A percentile compares a stretch with the other conserved stretches of the same genome.
These are phyloP conservation scores for Ormyrus pomaceus DNA, from an alignment of 2,888 invertebrate species.

Conservation along the genomic window DNA sequence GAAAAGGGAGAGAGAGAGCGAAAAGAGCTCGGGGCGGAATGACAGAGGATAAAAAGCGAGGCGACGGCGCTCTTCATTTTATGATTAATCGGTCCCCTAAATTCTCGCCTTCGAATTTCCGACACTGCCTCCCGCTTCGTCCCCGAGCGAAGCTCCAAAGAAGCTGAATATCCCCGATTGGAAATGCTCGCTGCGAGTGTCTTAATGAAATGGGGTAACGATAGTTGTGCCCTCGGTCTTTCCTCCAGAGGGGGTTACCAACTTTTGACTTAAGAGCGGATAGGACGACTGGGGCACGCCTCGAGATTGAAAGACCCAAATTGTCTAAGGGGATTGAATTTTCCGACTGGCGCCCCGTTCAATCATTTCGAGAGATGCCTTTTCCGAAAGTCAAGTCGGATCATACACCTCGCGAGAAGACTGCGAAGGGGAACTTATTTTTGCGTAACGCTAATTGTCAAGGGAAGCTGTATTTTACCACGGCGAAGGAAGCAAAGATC, in stretches of 20 bases:
- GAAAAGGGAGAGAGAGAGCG: neutral
- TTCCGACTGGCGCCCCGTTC: constrained; percentile 34
- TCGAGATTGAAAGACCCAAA: constrained; percentile 49
- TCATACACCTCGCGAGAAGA: neutral
- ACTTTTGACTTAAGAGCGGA: constrained; percentile 47
- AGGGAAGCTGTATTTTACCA: too few species aligned
- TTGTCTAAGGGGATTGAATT: constrained; percentile 53
- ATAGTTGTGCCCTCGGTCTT: constrained; percentile 43
- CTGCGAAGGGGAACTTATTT: neutral
- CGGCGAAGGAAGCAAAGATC: too few species aligned
- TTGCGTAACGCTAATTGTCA: too few species aligned
- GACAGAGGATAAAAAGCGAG: constrained; percentile 28
- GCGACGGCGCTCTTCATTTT: constrained; percentile 53
- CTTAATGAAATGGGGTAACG: constrained; percentile 56
- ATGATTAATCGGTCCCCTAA: constrained; percentile 63
- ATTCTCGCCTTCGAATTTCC: constrained; percentile 51
- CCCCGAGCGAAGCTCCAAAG: constrained; percentile 31
- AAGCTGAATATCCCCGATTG: constrained; percentile 55
- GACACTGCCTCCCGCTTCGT: neutral
- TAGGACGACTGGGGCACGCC: neutral
- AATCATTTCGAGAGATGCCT: constrained; percentile 41
- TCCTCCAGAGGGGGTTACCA: constrained; percentile 39
- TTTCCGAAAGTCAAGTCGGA: constrained; percentile 40
- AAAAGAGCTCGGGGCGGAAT: neutral
- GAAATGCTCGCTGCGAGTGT: constrained; percentile 43